Evolutionary conservation across 2,888 invertebrate species (phyloP), one percentile per base, ranked within the genome.

Genomic region (Scaptomyza reducta): DNA sequence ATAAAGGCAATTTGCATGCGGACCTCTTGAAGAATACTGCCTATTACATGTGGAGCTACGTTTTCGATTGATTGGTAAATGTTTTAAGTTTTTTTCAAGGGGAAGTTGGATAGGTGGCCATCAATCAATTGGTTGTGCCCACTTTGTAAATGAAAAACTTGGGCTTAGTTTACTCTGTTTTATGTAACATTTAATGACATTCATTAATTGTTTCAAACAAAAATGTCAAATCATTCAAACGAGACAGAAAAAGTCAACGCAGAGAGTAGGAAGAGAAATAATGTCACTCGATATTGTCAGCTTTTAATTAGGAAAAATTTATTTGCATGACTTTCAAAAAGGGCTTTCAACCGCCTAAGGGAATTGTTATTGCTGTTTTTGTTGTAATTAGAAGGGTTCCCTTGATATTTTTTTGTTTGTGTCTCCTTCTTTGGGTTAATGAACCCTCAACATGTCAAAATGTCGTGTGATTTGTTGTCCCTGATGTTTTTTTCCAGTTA

Each of bases 1-100:
- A 79, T 81, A 81, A 79, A 50, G 74, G 74, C 77, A 81, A 77
- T 80, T 80, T 80, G 75, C 80, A 79, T 79, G 56, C 54, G 47
- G 45, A 44, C 54, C 49, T 50, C 25, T 42, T n/a, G 10, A 40
- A 31, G 35, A 50, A 45, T 47, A 51, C 38, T 57, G 61, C 56
- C 58, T 51, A 35, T 46, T 58, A 25, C 45, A 35, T 54, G 33
- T 55, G 38, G 13, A 29, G 54, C 46, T 29, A 2, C 13, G 16
- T 41, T 63, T 63, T 64, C 63, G 54, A 50, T 53, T 64, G 47
- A 61, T 71, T 56, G 67, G 67, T 53, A 74, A 69, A 69, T 57
- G 56, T 44, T 59, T 59, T 16, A 46, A 29, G 49, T 50, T 14
- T 16, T 9, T 25, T 10, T 5, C n/a, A 22, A n/a, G 16, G 16